A percentile compares a stretch with the other conserved stretches of the same genome.
These are phyloP conservation scores for Cantharis lateralis DNA, from an alignment of 2,888 invertebrate genomes.

Conservation along the genomic window DNA sequence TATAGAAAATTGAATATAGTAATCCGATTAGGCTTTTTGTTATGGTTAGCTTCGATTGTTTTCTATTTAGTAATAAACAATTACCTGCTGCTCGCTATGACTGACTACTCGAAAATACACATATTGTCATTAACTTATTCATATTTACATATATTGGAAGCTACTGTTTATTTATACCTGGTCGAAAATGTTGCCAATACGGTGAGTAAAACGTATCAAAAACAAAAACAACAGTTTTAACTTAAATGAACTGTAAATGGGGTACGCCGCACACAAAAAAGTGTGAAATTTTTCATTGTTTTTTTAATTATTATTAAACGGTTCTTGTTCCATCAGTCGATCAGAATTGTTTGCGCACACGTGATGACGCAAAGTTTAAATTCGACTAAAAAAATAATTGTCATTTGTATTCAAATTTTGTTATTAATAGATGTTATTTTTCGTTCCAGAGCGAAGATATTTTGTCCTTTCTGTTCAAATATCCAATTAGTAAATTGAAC, in stretches of 20 bases:
- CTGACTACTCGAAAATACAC: not conserved
- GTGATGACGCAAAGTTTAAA: too few relatives aligned
- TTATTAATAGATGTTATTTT: not conserved
- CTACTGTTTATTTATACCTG: not conserved
- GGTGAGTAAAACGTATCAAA: not conserved
- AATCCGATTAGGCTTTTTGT: not conserved
- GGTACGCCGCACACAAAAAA: too few relatives aligned
- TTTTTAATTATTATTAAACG: too few relatives aligned
- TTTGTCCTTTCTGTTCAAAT: constrained; percentile 42
- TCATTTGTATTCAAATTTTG: too few relatives aligned
- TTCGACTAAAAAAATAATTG: too few relatives aligned
- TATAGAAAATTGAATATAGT: not conserved
- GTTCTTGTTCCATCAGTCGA: too few relatives aligned
- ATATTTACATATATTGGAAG: not conserved
- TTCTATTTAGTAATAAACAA: too few relatives aligned
- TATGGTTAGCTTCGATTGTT: not conserved
- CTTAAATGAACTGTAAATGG: too few relatives aligned
- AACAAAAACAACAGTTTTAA: too few relatives aligned
- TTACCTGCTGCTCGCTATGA: not conserved
- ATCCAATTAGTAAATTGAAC: constrained; percentile 44
- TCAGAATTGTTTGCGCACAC: too few relatives aligned
- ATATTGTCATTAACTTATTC: not conserved
- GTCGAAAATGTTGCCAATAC: not conserved
- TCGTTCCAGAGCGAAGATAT: constrained; percentile 43
- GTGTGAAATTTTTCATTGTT: too few relatives aligned